Evolutionary conservation across 1,140 invertebrate genomes (phyloP), one percentile per base, ranked within the genome.

Genomic region (Zaprionus taronus): DNA sequence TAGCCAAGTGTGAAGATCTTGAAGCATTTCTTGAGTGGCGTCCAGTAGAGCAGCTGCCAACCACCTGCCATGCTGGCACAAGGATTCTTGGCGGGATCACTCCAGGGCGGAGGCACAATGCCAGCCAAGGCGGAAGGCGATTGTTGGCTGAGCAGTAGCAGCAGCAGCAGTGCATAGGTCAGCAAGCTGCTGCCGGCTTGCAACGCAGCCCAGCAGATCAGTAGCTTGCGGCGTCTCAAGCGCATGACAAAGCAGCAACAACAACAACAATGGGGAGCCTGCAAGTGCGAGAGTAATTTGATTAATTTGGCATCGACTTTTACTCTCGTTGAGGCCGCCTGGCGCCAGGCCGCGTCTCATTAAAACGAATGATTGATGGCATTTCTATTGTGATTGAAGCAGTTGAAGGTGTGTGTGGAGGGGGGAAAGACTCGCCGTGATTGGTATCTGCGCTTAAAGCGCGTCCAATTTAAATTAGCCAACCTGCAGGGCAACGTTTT

Each of bases 11-110:
- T 93, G 87, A 97, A 97, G 92, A 97, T 97, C 91, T 96, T 96
- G 91, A 97, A 97, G 91, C 97, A 97, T 92, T 96, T 96, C 71
- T 96, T 96, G 84, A 97, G 95, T 0, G 94, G 93, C 1, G 96
- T 95, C 97, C 97, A 98, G 92, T 95, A 97, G 22, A 98, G 93
- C 74, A 97, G 94, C 81, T 97, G 96, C 97, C 97, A 97, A 15
- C 96, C 96, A 55, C 95, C 94, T 1, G 96, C 96, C 92, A 96
- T 94, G 1, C 94, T 93, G 5, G 96, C 96, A 74, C 97, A 98
- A 0, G 97, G 97, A 93, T 97, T 97, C 76, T 95, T 94, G 9
- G 94, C 93, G 1, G 96, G 95, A 93, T 97, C 95, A 20, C 96
- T 96, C 97, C 97, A 98, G 1, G 96, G 96, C 4, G 97, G 97